A percentile compares a stretch with the other conserved stretches of the same genome.
These are phyloP conservation scores for Ivindomyrus marchei DNA, from an alignment of 2,113 vertebrate genomes.

Conservation along the genomic window DNA sequence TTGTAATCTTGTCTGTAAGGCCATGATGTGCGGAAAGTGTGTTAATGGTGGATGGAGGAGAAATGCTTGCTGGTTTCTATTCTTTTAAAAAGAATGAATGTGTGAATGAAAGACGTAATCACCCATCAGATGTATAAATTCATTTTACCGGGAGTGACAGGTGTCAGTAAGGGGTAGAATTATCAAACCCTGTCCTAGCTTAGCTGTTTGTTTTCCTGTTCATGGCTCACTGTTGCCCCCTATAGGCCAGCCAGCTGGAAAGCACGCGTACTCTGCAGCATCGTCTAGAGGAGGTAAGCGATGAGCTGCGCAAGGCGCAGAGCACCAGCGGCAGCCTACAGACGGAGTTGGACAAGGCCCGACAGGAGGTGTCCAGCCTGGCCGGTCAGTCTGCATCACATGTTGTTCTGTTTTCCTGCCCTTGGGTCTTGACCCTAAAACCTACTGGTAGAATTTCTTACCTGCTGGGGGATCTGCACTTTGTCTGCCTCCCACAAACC, in stretches of 20 bases:
- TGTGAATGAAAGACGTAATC: not conserved
- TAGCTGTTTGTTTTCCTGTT: not conserved
- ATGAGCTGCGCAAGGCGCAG: conserved; percentile 75
- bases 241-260: conserved; percentile 67
- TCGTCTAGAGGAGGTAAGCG: conserved; percentile 76
- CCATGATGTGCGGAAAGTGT: not conserved
- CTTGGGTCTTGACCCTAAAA: not conserved
- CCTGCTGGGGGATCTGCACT: not conserved
- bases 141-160: not conserved
- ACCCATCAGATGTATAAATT: not conserved
- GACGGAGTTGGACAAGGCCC: conserved; percentile 65
- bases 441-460: not conserved
- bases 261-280: conserved; percentile 71
- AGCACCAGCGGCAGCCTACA: conserved; percentile 65
- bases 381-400: conserved; percentile 60
- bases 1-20: not conserved
- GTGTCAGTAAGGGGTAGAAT: not conserved
- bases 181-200: not conserved
- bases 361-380: conserved; percentile 65
- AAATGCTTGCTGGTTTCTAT: not conserved
- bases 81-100: not conserved
- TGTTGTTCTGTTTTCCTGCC: not conserved
- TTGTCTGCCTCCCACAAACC: not conserved
- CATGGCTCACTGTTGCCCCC: conserved; percentile 37
- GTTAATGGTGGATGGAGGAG: not conserved